Evolutionary conservation across 2,797 vertebrate species (phyloP).

Genomic region (Vespertilio murinus): DNA sequence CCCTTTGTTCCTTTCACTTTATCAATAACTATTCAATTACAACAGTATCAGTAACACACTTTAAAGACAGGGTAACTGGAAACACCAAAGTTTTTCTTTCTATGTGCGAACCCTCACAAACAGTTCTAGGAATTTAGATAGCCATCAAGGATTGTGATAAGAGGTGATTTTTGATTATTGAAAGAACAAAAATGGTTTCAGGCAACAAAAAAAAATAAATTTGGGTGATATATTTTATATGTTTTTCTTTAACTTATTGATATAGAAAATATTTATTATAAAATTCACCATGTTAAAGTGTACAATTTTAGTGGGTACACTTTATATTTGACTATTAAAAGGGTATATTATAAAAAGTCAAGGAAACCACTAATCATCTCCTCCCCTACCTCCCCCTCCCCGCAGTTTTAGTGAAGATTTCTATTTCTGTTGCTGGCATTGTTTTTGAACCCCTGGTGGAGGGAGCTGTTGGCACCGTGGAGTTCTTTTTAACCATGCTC

Average conservation of each 20-base stretch:
- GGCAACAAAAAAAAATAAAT: slow-evolving; percentile 30
- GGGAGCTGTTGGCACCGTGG: not conserved
- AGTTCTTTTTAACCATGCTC: not conserved
- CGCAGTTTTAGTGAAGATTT: not conserved
- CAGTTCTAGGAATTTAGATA: not conserved
- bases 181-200: not conserved
- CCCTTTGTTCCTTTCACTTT: not conserved
- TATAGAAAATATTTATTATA: not conserved
- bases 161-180: not conserved
- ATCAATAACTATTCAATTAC: not conserved
- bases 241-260: not conserved
- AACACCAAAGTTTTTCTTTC: not conserved
- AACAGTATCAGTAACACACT: not conserved
- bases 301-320: not conserved
- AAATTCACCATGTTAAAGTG: not conserved
- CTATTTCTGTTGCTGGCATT: not conserved
- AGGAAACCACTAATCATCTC: not conserved
- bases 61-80: not conserved
- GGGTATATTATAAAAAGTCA: not conserved
- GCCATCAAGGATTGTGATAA: not conserved
- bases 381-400: accelerated
- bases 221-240: not conserved
- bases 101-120: slow-evolving; percentile 17
- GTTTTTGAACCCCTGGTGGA: not conserved
- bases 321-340: not conserved